phyloP scores from a whole-genome alignment of 2,797 vertebrate genomes.

The Anguilla megastoma region DNA sequence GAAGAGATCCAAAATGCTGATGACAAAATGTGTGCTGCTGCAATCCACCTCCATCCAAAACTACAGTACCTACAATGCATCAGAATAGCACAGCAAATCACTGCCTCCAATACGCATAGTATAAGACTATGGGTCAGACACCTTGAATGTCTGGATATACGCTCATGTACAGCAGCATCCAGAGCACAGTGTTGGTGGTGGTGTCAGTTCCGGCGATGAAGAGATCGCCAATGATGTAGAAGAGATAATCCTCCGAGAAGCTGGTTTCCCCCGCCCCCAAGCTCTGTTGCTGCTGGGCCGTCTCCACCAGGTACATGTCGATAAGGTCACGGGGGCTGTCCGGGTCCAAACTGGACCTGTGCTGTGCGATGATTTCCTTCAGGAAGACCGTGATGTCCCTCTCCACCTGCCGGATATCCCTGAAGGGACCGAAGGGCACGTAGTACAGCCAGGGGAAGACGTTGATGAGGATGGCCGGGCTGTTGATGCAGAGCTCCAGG shows the following conservation, averaged over 20 bases:
- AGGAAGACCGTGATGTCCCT: conserved; percentile 85
- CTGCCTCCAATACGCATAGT: neutral
- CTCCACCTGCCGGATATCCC: conserved; percentile 82
- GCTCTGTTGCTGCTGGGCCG: conserved; percentile 52
- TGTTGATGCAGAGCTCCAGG: conserved; percentile 82
- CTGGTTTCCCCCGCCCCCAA: conserved; percentile 72
- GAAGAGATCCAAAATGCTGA: neutral
- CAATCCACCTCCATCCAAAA: neutral
- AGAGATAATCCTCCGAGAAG: conserved; percentile 90
- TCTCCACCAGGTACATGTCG: conserved; percentile 92
- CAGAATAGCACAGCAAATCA: neutral
- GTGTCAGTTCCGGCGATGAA: conserved; percentile 97
- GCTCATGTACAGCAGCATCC: conserved; percentile 91
- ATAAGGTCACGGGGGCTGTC: conserved; percentile 86
- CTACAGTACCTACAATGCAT: neutral
- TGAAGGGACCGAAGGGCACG: conserved; percentile 86
- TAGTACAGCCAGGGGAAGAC: conserved; percentile 86
- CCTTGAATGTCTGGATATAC: conserved; percentile 85
- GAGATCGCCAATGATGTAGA: conserved; percentile 93
- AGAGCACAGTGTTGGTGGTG: conserved; percentile 89
- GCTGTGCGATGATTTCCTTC: conserved; percentile 82
- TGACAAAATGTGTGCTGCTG: neutral
- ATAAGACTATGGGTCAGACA: conserved; percentile 51
- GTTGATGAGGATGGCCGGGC: conserved; percentile 81
- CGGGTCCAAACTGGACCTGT: conserved; percentile 77